Evolutionary conservation across 2,888 invertebrate genomes (phyloP), one percentile per base, ranked within the genome.

Genomic region (Eupithecia inturbata): DNA sequence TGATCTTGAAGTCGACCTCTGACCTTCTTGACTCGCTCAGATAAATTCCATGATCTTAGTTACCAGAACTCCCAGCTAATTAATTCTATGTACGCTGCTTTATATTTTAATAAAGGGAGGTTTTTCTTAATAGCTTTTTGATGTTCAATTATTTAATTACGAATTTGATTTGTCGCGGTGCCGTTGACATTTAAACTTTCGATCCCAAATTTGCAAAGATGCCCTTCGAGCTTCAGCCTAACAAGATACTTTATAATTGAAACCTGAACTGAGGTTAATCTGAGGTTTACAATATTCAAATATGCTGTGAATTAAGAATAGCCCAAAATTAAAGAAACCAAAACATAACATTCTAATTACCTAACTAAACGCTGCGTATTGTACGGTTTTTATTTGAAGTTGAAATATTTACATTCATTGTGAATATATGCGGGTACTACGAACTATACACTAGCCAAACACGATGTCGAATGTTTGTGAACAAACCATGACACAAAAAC

Each of bases 101-200:
- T 62, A 31, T 31, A 62, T 31, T 62, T 62, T 62, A 62, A 62
- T 62, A 31, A 62, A 31, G 31, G 16, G 28, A 28, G 31, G 19
- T 62, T 31, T 22, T 28, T 22, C 12, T 53, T 12, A 12, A 7
- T 57, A 14, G 14, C 57, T 1, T 14, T 57, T 57, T 57, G n/a
- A 26, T 57, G 26, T 26, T n/a, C 49, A n/a, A n/a, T 53, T 53
- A 49, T 22, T 53, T 53, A 53, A 53, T 22, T 53, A 3, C 10
- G 53, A 53, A 53, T 12, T 49, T 14, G 26, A 57, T 57, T 53
- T 53, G 57, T 14, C 22, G 22, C 26, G 26, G 57, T 57, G 57
- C 14, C 57, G 22, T 57, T 57, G 57, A 26, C 57, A 57, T 57
- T 57, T 26, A 22, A 53, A 57, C 26, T 57, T 57, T 57, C 57